Evolutionary conservation across 2,888 invertebrate species (phyloP), one percentile per base, ranked within the genome.

Genomic region (Acronicta psi): DNA sequence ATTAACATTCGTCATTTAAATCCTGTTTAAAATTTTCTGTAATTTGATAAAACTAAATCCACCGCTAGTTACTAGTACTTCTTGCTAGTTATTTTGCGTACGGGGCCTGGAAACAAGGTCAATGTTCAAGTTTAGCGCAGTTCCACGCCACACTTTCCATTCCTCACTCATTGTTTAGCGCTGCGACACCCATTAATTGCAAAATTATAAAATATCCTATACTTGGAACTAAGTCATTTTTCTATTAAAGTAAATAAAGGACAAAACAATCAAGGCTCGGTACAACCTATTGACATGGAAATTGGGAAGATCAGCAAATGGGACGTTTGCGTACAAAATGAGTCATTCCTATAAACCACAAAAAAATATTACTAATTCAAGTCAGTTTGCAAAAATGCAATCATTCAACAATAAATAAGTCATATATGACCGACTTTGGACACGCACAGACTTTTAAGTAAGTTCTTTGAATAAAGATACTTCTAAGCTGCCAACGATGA

Each of bases 101-200:
- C 69, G 62, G 63, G 61, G 59, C 59, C 58, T 68, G 55, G 58
- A 80, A 86, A 83, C 77, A 86, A 87, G 86, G 88, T 84, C 86
- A 87, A 82, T 76, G 83, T 72, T 81, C 77, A 83, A 79, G 85
- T 84, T 86, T 84, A 81, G 79, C 80, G 75, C 75, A 65, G 81
- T 83, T 86, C 81, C 81, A 81, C 76, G 77, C 75, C 81, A 69
- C 79, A 85, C 86, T 85, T 87, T 86, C 87, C 84, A 82, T 81
- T 77, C 75, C 66, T 74, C 74, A 68, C 53, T 65, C 46, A 60
- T 56, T 63, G 72, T 71, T 67, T 56, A 63, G 59, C 73, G 78
- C 75, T 72, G 73, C 76, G 79, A 83, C 69, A 68, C 63, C 62
- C 61, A 78, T 75, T 75, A 69, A 75, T 79, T 76, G 75, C 62